Percentiles rank a stretch among this genome's conserved stretches.
Evolutionary conservation across 2,888 invertebrate species (phyloP).

Genomic region (Seira sanloemensis): DNA sequence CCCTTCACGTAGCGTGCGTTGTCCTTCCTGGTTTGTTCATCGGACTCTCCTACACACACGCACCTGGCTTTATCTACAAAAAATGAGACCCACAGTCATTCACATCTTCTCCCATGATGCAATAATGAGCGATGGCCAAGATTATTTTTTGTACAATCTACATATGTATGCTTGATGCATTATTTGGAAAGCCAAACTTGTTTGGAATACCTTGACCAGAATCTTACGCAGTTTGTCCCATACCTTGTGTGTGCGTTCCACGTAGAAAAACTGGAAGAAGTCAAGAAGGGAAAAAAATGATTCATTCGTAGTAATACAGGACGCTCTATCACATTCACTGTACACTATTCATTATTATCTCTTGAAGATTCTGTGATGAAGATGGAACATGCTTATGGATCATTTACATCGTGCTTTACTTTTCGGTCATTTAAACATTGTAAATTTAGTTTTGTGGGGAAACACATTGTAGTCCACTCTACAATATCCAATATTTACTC

Average conservation of each 20-base stretch:
- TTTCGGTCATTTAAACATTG: background rate
- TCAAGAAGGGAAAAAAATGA: background rate
- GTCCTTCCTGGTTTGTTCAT: background rate
- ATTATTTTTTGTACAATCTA: background rate
- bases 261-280: conserved; percentile 13
- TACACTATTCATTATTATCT: conserved; percentile 5
- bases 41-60: conserved; percentile 7
- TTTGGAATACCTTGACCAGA: background rate
- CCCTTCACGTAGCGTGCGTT: background rate
- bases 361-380: background rate
- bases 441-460: too few relatives aligned
- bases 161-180: background rate
- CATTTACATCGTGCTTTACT: background rate
- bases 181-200: background rate
- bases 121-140: background rate
- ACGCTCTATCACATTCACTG: background rate
- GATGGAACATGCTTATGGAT: conserved; percentile 10
- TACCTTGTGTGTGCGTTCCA: conserved; percentile 13
- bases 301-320: conserved; percentile 2
- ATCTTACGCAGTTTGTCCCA: background rate
- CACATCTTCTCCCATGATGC: conserved; percentile 6
- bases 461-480: too few relatives aligned
- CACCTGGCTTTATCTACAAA: conserved; percentile 10
- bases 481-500: background rate
- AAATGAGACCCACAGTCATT: background rate